Conservation (phyloP, 2,113 vertebrate genomes). For the Carassius gibelio region DNA sequence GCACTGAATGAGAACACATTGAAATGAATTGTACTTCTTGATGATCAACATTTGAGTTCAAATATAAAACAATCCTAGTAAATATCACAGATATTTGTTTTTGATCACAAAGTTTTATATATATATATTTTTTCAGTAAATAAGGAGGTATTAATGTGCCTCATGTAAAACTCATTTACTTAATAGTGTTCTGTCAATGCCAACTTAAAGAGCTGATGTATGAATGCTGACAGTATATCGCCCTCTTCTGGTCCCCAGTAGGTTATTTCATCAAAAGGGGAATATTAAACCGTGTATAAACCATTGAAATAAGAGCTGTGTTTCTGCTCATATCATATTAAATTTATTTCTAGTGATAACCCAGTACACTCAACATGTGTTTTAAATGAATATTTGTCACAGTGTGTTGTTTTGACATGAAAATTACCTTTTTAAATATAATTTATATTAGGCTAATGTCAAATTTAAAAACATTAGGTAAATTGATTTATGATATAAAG, state of each 20-base stretch:
- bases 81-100: too few species aligned
- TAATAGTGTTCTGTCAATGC: neutral
- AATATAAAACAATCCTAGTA: neutral
- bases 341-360: neutral
- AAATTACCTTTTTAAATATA: neutral
- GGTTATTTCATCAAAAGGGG: neutral
- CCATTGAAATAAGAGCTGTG: neutral
- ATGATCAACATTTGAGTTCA: neutral
- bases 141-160: too few species aligned
- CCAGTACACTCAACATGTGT: neutral
- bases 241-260: neutral
- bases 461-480: neutral
- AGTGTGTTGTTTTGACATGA: neutral
- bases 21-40: neutral
- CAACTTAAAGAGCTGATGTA: neutral
- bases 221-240: constrained; percentile 1
- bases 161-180: neutral
- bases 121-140: too few species aligned
- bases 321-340: neutral
- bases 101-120: too few species aligned
- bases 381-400: neutral
- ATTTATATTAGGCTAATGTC: neutral
- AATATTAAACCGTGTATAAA: neutral
- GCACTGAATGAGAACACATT: neutral
- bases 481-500: neutral